Conservation (phyloP, 2,113 vertebrate species). For the Syngnathoides biaculeatus region DNA sequence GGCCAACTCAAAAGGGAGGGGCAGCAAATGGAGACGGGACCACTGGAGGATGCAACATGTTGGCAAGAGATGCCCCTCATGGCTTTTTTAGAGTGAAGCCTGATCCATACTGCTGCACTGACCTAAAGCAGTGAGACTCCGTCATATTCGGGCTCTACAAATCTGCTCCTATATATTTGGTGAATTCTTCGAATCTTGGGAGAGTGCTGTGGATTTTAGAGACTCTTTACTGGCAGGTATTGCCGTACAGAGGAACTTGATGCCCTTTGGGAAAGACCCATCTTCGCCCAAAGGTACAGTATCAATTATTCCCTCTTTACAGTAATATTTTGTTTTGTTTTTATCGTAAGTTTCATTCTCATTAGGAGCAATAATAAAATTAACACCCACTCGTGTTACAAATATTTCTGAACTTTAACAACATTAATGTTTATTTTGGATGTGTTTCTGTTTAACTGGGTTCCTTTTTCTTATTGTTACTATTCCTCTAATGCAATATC, state of each 20-base stretch:
- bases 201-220: conserved; percentile 34
- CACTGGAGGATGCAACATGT: conserved; percentile 37
- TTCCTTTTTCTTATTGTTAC: background rate
- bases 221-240: conserved; percentile 29
- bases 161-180: conserved; percentile 22
- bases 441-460: background rate
- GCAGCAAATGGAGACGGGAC: conserved; percentile 52
- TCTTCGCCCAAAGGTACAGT: conserved; percentile 66
- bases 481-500: background rate
- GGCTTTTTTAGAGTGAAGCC: conserved; percentile 47
- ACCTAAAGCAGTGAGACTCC: conserved; percentile 31
- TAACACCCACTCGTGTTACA: background rate
- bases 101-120: conserved; percentile 46
- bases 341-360: background rate
- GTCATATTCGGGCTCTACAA: conserved; percentile 25
- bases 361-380: background rate
- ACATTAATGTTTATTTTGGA: background rate
- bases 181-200: conserved; percentile 10
- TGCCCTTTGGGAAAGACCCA: conserved; percentile 44
- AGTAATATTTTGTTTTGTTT: background rate
- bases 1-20: conserved; percentile 53
- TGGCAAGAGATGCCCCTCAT: conserved; percentile 36
- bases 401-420: background rate
- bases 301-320: conserved; percentile 18
- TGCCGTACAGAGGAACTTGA: conserved; percentile 43